phyloP scores from a whole-genome alignment of 2,888 invertebrate genomes.

The Gymnocheta viridis region DNA sequence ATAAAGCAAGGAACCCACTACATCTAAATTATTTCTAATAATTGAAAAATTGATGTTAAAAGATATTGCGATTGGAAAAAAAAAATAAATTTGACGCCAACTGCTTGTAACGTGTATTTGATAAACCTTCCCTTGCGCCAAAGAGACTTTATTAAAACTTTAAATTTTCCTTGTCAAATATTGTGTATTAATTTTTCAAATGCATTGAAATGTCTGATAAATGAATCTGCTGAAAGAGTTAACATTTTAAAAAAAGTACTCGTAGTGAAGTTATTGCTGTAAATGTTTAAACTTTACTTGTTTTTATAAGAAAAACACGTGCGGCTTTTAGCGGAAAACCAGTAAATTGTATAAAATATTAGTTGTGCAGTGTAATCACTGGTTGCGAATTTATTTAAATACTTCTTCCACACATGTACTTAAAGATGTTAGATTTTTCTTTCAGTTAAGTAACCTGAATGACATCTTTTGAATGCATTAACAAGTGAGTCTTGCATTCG shows the following conservation, averaged over 20 bases:
- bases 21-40: neutral
- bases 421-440: slow-evolving; percentile 2
- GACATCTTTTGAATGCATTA: slow-evolving; percentile 25
- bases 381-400: slow-evolving; percentile 31
- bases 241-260: neutral
- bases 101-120: no score
- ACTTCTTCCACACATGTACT: neutral
- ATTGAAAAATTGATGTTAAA: neutral
- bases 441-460: neutral
- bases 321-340: neutral
- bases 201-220: slow-evolving; percentile 2
- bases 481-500: neutral
- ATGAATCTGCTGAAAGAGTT: neutral
- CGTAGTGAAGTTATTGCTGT: neutral
- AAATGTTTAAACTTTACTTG: no score
- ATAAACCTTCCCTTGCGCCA: neutral
- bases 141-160: neutral
- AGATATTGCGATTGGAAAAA: neutral
- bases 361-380: slow-evolving; percentile 20
- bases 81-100: no score
- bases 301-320: no score
- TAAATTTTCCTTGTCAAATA: neutral
- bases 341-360: slow-evolving; percentile 29
- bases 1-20: neutral
- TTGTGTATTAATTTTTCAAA: neutral